A percentile compares a stretch with the other conserved stretches of the same genome.
phyloP scores from a whole-genome alignment of 2,113 vertebrate species.

The Chaetodon trifascialis region DNA sequence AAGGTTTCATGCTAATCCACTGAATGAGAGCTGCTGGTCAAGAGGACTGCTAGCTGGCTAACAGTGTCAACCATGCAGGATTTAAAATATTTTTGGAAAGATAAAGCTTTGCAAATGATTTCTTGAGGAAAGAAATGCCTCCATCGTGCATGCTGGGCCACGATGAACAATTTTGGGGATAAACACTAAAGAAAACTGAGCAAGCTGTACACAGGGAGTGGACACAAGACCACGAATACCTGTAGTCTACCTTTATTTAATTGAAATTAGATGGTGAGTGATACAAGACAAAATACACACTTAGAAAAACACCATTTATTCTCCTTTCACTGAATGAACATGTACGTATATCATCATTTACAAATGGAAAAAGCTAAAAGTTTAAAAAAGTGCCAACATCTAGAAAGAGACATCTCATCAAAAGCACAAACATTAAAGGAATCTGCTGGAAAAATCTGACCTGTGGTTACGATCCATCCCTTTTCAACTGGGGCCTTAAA shows the following conservation, averaged over 20 bases:
- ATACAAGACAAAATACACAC: background rate
- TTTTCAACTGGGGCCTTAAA: background rate
- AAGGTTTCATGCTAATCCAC: background rate
- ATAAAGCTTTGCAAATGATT: too few relatives aligned
- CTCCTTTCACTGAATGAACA: background rate
- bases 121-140: too few relatives aligned
- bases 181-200: background rate
- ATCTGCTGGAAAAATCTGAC: background rate
- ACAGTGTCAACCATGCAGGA: background rate
- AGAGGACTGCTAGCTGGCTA: background rate
- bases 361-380: background rate
- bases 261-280: background rate
- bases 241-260: too few relatives aligned
- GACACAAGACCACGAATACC: too few relatives aligned
- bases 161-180: background rate
- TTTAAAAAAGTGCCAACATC: too few relatives aligned
- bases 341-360: background rate
- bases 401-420: background rate
- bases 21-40: background rate
- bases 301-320: background rate
- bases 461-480: background rate
- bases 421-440: background rate
- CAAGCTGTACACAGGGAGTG: too few relatives aligned
- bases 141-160: background rate
- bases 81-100: background rate